Conservation (phyloP, 2,113 vertebrate genomes). For the Carassius carassius region DNA sequence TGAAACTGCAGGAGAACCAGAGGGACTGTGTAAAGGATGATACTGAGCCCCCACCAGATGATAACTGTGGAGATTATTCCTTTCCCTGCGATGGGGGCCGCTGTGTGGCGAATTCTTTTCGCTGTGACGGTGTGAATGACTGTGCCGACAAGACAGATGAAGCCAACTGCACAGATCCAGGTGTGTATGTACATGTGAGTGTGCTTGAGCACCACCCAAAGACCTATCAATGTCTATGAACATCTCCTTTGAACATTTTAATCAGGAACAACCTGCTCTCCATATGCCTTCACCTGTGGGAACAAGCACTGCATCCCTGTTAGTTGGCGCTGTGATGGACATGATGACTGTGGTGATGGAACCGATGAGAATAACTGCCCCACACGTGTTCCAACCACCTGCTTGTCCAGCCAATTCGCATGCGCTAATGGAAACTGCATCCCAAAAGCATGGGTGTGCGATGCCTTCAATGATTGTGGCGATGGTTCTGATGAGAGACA, state of each 20-base stretch:
- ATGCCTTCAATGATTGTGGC: slow-evolving; percentile 95
- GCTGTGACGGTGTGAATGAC: slow-evolving; percentile 90
- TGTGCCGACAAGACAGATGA: slow-evolving; percentile 96
- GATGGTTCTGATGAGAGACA: slow-evolving; percentile 93
- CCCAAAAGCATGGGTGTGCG: slow-evolving; percentile 87
- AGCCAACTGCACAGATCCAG: slow-evolving; percentile 80
- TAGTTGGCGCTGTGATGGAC: slow-evolving; percentile 87
- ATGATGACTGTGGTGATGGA: slow-evolving; percentile 89
- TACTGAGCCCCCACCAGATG: slow-evolving; percentile 84
- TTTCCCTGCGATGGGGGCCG: slow-evolving; percentile 91
- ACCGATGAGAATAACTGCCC: slow-evolving; percentile 90
- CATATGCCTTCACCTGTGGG: slow-evolving; percentile 85
- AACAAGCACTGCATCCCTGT: slow-evolving; percentile 85
- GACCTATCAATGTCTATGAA: not conserved
- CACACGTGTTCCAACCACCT: slow-evolving; percentile 76
- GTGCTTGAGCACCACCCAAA: slow-evolving; percentile 1
- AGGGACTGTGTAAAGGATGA: slow-evolving; percentile 83
- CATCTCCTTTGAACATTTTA: not conserved
- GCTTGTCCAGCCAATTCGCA: slow-evolving; percentile 78
- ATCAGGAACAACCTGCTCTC: slow-evolving; percentile 78
- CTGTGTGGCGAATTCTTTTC: slow-evolving; percentile 85
- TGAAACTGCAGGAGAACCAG: slow-evolving; percentile 86
- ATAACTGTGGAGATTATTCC: slow-evolving; percentile 88
- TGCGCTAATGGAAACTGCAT: slow-evolving; percentile 87
- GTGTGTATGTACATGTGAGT: not conserved